Conservation (phyloP, 2,113 vertebrate species). For the Prietella phreatophila region DNA sequence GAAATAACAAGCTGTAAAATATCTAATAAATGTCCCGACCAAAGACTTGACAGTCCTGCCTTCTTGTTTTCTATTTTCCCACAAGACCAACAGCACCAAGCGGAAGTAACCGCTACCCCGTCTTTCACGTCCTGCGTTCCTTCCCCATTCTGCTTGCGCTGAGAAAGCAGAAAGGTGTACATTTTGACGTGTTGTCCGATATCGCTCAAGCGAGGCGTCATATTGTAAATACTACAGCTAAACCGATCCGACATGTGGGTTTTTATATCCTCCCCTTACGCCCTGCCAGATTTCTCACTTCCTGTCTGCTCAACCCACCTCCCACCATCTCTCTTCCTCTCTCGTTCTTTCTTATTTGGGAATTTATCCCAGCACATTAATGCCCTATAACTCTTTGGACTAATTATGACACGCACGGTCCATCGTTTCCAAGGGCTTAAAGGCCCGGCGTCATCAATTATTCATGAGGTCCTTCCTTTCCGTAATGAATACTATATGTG, state of each 20-base stretch:
- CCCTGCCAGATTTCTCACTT: not conserved
- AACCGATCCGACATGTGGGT: not conserved
- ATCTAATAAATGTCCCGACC: not conserved
- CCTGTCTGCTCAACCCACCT: not conserved
- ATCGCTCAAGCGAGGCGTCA: not conserved
- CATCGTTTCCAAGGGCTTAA: not conserved
- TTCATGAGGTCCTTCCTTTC: slow-evolving; percentile 55
- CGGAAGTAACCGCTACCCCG: not conserved
- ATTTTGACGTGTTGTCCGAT: not conserved
- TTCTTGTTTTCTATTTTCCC: not conserved
- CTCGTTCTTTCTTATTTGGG: not conserved
- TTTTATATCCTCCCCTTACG: not conserved
- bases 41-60: not conserved
- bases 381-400: slow-evolving; percentile 4
- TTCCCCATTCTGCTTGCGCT: not conserved
- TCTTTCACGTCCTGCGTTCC: not conserved
- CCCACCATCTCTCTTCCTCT: slow-evolving; percentile 30
- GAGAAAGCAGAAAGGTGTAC: not conserved
- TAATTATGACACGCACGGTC: slow-evolving; percentile 3
- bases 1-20: not conserved
- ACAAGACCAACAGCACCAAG: no score
- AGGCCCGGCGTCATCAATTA: slow-evolving; percentile 54
- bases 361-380: not conserved
- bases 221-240: not conserved
- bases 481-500: not conserved